Conservation (phyloP, 2,888 invertebrate species). For the Carterocephalus palaemon region DNA sequence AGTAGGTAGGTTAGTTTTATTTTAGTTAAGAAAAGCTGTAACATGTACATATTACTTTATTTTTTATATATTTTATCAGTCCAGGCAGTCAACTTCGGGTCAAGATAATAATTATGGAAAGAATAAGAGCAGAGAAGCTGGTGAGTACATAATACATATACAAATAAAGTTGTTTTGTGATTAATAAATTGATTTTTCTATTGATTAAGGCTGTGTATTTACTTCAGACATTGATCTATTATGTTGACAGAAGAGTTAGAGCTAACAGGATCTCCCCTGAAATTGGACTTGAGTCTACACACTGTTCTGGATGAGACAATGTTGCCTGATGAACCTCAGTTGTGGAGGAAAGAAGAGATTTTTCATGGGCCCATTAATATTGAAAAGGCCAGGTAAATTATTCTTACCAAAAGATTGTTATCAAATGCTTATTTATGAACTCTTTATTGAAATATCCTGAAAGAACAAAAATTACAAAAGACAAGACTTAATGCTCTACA, state of each 20-base stretch:
- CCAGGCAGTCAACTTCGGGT: conserved; percentile 37
- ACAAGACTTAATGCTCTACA: too few relatives aligned
- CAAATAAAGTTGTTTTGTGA: background rate
- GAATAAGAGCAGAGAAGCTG: conserved; percentile 42
- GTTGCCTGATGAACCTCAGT: conserved; percentile 62
- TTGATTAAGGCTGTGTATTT: too few relatives aligned
- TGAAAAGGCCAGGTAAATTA: conserved; percentile 61
- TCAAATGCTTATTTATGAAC: too few relatives aligned
- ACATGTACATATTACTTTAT: too few relatives aligned
- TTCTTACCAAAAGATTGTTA: background rate
- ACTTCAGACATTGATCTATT: too few relatives aligned
- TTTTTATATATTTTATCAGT: conserved; percentile 39
- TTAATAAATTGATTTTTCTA: too few relatives aligned
- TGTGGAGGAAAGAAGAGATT: conserved; percentile 70
- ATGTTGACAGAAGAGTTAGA: conserved; percentile 65
- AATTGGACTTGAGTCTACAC: conserved; percentile 71
- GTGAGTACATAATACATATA: conserved; percentile 35
- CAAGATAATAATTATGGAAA: conserved; percentile 34
- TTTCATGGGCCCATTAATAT: conserved; percentile 58
- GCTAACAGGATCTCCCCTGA: conserved; percentile 74
- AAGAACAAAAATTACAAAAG: too few relatives aligned
- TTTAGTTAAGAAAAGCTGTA: too few relatives aligned
- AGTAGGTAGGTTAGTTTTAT: too few relatives aligned
- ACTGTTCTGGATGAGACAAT: conserved; percentile 68
- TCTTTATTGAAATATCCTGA: too few relatives aligned